These are phyloP conservation scores for Cossypha niveicapilla DNA, from an alignment of 2,797 vertebrate genomes.

Conservation along the genomic window DNA sequence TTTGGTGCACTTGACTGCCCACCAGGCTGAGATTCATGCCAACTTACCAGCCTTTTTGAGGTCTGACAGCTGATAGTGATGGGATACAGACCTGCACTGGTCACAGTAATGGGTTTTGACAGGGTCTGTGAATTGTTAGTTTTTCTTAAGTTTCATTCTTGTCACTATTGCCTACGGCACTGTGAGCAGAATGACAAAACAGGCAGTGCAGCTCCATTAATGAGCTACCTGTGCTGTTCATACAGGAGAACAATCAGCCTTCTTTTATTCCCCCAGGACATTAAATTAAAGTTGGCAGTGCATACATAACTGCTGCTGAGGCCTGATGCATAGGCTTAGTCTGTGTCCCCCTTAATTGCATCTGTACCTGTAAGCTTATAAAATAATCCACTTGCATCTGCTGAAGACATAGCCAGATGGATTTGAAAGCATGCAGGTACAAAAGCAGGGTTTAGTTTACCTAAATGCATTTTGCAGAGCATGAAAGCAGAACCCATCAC, in stretches of 20 bases:
- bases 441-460: background rate
- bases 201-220: background rate
- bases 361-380: background rate
- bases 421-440: background rate
- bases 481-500: background rate
- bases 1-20: background rate
- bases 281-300: slow-evolving; percentile 13
- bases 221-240: background rate
- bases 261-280: background rate
- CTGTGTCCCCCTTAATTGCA: background rate
- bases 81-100: background rate
- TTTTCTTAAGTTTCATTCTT: slow-evolving; percentile 20
- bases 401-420: background rate
- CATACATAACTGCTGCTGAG: background rate
- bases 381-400: background rate
- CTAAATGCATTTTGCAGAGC: background rate
- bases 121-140: background rate
- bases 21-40: background rate
- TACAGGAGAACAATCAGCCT: background rate
- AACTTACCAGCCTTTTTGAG: background rate
- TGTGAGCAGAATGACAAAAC: background rate
- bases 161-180: background rate
- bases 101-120: background rate
- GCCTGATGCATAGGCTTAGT: background rate
- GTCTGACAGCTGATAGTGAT: background rate